These are phyloP conservation scores for Metopia argyrocephala DNA, from an alignment of 2,888 invertebrate genomes.

Conservation along the genomic window DNA sequence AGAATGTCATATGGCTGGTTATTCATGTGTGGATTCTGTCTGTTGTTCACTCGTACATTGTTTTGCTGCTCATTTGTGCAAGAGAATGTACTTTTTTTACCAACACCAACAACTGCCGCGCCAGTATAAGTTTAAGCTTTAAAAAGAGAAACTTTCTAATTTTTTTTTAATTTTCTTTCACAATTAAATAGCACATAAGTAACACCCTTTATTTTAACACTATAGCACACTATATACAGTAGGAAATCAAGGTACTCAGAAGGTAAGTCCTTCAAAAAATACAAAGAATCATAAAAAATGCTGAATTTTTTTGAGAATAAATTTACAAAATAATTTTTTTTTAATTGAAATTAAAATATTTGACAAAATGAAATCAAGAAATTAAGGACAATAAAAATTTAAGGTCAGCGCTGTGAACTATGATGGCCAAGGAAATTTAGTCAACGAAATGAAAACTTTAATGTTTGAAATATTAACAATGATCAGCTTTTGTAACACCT, in stretches of 20 bases:
- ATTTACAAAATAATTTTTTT: too few species aligned
- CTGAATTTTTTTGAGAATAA: too few species aligned
- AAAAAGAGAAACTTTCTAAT: too few species aligned
- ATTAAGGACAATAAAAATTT: background rate
- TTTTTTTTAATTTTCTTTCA: too few species aligned
- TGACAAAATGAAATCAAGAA: background rate
- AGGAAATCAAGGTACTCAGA: slow-evolving; percentile 10
- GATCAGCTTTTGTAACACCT: too few species aligned
- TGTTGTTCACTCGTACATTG: background rate
- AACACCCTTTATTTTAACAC: too few species aligned
- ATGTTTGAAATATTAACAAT: background rate
- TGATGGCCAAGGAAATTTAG: background rate
- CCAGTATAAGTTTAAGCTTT: background rate
- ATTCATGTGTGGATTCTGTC: slow-evolving; percentile 17
- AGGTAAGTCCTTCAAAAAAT: too few species aligned
- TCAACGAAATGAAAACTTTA: background rate
- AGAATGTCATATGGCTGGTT: slow-evolving; percentile 49
- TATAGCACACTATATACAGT: background rate
- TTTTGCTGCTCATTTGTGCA: slow-evolving; percentile 54
- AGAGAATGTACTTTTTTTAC: slow-evolving; percentile 56
- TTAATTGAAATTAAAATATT: background rate
- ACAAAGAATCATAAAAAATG: too few species aligned
- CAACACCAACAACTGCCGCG: slow-evolving; percentile 1
- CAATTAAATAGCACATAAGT: too few species aligned
- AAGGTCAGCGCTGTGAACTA: slow-evolving; percentile 4